Conservation (phyloP, 1,140 invertebrate genomes). For the Oscheius sp. region DNA sequence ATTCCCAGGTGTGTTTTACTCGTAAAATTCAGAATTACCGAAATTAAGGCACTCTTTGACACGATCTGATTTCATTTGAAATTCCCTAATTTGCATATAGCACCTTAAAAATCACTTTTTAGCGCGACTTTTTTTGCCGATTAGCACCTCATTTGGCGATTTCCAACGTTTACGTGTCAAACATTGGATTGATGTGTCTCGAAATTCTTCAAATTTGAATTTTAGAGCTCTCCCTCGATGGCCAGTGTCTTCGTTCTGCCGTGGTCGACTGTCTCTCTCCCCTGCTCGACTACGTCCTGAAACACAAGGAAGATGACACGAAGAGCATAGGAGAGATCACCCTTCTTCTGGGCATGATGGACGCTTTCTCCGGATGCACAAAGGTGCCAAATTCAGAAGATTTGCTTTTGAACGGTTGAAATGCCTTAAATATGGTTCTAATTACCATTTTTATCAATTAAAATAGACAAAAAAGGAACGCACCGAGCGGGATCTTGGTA, state of each 20-base stretch:
- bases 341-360: slow-evolving; percentile 65
- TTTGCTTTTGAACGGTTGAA: too few relatives aligned
- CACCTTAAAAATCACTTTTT: not conserved
- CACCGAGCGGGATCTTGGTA: too few relatives aligned
- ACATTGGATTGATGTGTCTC: not conserved
- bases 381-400: too few relatives aligned
- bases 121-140: not conserved
- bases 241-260: slow-evolving; percentile 62
- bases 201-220: not conserved
- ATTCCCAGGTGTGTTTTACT: not conserved
- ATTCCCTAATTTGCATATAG: too few relatives aligned
- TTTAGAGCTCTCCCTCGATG: slow-evolving; percentile 27
- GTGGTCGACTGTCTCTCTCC: slow-evolving; percentile 66
- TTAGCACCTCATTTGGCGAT: not conserved
- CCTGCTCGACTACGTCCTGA: slow-evolving; percentile 68
- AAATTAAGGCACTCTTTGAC: too few relatives aligned
- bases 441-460: too few relatives aligned
- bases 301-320: slow-evolving; percentile 72
- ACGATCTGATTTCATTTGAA: not conserved
- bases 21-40: too few relatives aligned
- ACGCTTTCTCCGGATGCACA: too few relatives aligned
- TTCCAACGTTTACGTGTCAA: not conserved
- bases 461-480: too few relatives aligned
- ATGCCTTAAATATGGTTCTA: too few relatives aligned
- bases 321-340: slow-evolving; percentile 70